phyloP scores from a whole-genome alignment of 2,113 vertebrate genomes.

The Catharus bicknelli region DNA sequence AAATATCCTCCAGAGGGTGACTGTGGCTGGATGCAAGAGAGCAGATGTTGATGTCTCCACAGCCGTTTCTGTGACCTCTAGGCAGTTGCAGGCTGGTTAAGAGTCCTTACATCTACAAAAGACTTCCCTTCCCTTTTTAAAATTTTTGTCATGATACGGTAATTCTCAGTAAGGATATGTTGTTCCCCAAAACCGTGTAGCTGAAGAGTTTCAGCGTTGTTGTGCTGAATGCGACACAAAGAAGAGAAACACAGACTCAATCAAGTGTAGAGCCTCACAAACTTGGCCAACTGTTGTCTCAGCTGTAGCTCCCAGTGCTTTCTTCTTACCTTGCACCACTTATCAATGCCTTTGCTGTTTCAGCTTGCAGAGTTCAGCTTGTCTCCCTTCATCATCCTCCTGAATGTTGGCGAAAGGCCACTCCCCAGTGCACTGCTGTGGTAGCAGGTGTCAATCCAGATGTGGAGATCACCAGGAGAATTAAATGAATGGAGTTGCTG shows the following conservation, averaged over 20 bases:
- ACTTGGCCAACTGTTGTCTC: background rate
- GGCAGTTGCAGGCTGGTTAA: background rate
- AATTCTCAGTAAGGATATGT: background rate
- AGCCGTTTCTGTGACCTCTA: background rate
- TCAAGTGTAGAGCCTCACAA: background rate
- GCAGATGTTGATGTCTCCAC: background rate
- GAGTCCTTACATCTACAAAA: fast-evolving
- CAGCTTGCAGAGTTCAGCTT: background rate
- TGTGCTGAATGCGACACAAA: background rate
- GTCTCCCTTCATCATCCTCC: background rate
- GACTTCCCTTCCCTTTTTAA: background rate
- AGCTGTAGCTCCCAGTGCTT: background rate
- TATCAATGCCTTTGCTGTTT: background rate
- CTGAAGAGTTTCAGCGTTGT: background rate
- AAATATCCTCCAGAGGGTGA: background rate
- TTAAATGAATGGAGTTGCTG: background rate
- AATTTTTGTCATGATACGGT: background rate
- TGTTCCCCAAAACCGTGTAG: background rate
- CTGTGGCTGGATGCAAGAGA: background rate
- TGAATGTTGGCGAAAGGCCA: background rate
- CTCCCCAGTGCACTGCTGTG: background rate
- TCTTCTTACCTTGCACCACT: background rate
- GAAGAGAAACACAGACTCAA: background rate
- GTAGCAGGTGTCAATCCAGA: background rate
- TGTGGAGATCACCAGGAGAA: background rate